A percentile compares a stretch with the other conserved stretches of the same genome.
phyloP scores from a whole-genome alignment of 2,888 invertebrate genomes.

The Meteorus colon region DNA sequence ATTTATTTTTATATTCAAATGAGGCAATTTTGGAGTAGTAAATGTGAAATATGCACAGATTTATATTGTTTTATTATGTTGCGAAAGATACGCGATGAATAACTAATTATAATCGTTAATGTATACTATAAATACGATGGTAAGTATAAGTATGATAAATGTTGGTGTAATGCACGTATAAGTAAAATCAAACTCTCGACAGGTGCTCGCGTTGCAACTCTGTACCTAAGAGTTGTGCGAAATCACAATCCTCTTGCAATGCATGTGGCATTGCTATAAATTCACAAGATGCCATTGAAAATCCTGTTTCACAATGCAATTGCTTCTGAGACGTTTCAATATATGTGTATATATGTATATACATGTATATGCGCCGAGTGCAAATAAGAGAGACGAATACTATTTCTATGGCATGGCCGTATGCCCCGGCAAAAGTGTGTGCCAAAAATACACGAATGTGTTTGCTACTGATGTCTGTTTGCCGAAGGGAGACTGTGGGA shows the following conservation, averaged over 20 bases:
- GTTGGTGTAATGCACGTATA: background rate
- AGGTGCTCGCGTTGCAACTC: background rate
- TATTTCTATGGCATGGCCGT: constrained; percentile 35
- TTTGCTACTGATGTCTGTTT: constrained; percentile 37
- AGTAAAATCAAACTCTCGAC: constrained; percentile 10
- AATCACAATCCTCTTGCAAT: constrained; percentile 20
- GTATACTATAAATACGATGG: too few species aligned
- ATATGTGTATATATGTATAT: background rate
- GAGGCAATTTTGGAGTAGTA: background rate
- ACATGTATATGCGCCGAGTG: constrained; percentile 17
- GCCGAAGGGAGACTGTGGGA: constrained; percentile 18
- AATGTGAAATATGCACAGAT: too few species aligned
- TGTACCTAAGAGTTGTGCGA: constrained; percentile 21
- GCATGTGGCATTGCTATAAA: constrained; percentile 39
- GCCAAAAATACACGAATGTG: constrained; percentile 37
- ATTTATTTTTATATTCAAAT: background rate
- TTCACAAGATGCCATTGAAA: constrained; percentile 30
- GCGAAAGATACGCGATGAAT: too few species aligned
- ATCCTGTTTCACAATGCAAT: constrained; percentile 40
- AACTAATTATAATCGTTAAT: too few species aligned
- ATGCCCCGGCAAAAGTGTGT: constrained; percentile 28
- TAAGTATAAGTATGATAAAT: background rate
- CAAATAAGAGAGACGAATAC: constrained; percentile 35
- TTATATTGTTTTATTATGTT: too few species aligned
- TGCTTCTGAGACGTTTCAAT: constrained; percentile 25